These are phyloP conservation scores for Scaptodrosophila lebanonensis DNA, from an alignment of 1,140 invertebrate species.

Conservation along the genomic window DNA sequence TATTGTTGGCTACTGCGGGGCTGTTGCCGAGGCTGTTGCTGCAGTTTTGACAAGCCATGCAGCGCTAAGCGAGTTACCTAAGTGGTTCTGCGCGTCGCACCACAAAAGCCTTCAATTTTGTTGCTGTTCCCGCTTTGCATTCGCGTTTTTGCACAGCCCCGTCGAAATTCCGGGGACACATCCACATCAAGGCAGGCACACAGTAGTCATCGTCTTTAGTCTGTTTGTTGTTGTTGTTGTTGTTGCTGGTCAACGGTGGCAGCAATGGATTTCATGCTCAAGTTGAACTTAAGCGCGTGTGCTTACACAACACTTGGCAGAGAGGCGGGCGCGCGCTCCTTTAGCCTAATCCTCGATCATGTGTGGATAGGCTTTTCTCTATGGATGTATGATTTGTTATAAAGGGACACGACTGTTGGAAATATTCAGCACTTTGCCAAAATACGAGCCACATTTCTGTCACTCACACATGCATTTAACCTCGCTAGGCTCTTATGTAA, in stretches of 20 bases:
- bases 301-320: conserved; percentile 30
- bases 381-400: too few relatives aligned
- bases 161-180: conserved; percentile 59
- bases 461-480: conserved; percentile 8
- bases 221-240: too few relatives aligned
- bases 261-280: conserved; percentile 5
- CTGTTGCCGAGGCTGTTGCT: conserved; percentile 21
- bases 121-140: too few relatives aligned
- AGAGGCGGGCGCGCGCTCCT: not conserved
- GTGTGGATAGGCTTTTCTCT: too few relatives aligned
- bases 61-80: conserved; percentile 49
- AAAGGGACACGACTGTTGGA: too few relatives aligned
- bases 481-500: conserved; percentile 52
- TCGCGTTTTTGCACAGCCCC: conserved; percentile 28
- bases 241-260: too few relatives aligned
- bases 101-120: conserved; percentile 60
- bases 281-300: conserved; percentile 62
- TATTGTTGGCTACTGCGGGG: conserved; percentile 11
- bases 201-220: conserved; percentile 51
- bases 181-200: conserved; percentile 28
- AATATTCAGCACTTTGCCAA: too few relatives aligned
- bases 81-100: conserved; percentile 43
- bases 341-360: conserved; percentile 11
- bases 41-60: conserved; percentile 69
- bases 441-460: not conserved